phyloP scores from a whole-genome alignment of 2,797 vertebrate genomes.

The Calcarius lapponicus region DNA sequence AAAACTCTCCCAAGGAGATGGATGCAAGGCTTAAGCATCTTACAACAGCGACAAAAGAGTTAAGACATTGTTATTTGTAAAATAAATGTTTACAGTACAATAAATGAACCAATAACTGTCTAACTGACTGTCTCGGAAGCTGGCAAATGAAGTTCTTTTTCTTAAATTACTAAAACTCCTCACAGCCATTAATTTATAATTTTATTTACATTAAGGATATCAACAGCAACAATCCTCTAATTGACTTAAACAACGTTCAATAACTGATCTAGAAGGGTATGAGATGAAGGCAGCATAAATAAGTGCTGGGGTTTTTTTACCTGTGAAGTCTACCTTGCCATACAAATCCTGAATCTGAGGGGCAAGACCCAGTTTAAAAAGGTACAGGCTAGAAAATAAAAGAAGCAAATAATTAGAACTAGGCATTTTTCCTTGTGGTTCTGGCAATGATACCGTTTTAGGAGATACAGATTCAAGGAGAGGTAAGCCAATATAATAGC shows the following conservation, averaged over 20 bases:
- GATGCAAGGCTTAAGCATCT: neutral
- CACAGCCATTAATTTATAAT: neutral
- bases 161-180: neutral
- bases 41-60: neutral
- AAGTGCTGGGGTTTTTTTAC: conserved; percentile 73
- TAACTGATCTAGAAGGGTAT: neutral
- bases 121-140: neutral
- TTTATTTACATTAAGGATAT: neutral
- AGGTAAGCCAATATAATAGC: neutral
- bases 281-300: neutral
- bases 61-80: neutral
- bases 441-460: neutral
- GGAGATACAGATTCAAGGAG: neutral
- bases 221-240: neutral
- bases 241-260: neutral
- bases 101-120: neutral
- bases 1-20: neutral
- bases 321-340: conserved; percentile 97
- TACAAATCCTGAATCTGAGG: conserved; percentile 98
- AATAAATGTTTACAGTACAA: neutral
- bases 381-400: conserved; percentile 86
- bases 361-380: conserved; percentile 96
- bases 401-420: neutral
- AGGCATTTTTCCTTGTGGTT: neutral
- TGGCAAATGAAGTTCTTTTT: neutral